Evolutionary conservation across 2,113 vertebrate genomes (phyloP).

Genomic region (Syngnathus floridae): DNA sequence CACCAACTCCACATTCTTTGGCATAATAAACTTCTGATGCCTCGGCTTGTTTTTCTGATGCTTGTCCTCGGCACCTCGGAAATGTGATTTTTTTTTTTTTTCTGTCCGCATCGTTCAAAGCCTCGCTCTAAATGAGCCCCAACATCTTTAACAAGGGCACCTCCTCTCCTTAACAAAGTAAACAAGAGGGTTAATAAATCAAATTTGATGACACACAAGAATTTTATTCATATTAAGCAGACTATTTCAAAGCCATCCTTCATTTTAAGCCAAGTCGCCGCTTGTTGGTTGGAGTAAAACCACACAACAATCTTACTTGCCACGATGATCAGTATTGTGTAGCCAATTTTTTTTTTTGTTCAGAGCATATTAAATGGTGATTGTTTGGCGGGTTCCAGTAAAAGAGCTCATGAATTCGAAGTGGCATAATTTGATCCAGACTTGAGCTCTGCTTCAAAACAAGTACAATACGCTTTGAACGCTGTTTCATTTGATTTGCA

Average conservation of each 20-base stretch:
- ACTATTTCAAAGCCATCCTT: not conserved
- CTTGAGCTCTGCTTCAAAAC: conserved; percentile 1
- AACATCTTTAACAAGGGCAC: not conserved
- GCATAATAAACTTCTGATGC: conserved; percentile 24
- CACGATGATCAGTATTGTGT: conserved; percentile 5
- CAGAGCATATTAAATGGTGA: not conserved
- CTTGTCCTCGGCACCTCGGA: conserved; percentile 14
- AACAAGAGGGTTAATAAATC: not conserved
- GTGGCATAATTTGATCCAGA: conserved; percentile 39
- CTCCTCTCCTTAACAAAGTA: not conserved
- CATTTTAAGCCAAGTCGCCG: not conserved
- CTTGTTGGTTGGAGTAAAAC: not conserved
- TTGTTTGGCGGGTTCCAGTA: conserved; percentile 13
- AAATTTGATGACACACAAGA: not conserved
- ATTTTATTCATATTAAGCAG: not conserved
- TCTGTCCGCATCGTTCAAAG: conserved; percentile 10
- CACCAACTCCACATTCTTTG: conserved; percentile 26
- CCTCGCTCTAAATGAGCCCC: conserved; percentile 24
- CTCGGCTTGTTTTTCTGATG: conserved; percentile 19
- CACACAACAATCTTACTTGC: not conserved
- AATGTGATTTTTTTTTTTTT: conserved; percentile 20
- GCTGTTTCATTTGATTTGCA: not conserved
- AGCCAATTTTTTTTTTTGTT: not conserved
- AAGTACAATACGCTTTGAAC: not conserved
- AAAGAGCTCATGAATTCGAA: conserved; percentile 15